Conservation (phyloP, 2,797 vertebrate genomes). For the Prionace glauca region DNA sequence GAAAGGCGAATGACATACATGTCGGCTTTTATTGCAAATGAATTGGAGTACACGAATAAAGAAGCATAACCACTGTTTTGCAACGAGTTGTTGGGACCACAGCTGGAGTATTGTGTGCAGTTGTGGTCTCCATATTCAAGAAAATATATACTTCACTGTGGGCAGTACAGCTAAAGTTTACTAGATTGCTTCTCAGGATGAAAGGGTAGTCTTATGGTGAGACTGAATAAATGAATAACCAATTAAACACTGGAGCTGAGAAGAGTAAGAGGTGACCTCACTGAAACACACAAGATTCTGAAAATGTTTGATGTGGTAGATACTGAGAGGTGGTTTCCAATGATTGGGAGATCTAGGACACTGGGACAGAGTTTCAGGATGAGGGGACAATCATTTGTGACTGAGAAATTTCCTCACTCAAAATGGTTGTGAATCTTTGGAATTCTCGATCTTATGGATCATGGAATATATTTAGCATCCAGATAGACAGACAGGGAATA, state of each 20-base stretch:
- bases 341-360: too few species aligned
- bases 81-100: background rate
- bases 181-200: too few species aligned
- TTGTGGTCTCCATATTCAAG: background rate
- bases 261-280: background rate
- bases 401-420: background rate
- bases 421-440: background rate
- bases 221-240: background rate
- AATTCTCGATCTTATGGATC: background rate
- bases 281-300: background rate
- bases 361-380: too few species aligned
- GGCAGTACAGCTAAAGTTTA: too few species aligned
- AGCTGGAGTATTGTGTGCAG: background rate
- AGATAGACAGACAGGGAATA: background rate
- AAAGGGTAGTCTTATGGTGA: background rate
- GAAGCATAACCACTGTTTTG: background rate
- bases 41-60: background rate
- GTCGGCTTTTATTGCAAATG: background rate
- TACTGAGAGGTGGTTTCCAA: too few species aligned
- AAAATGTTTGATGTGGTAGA: background rate
- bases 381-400: background rate
- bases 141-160: background rate
- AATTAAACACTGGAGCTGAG: background rate
- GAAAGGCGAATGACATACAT: too few species aligned
- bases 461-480: background rate